These are phyloP conservation scores for Emydura subglobosa DNA, from an alignment of 2,113 vertebrate genomes.

Conservation along the genomic window DNA sequence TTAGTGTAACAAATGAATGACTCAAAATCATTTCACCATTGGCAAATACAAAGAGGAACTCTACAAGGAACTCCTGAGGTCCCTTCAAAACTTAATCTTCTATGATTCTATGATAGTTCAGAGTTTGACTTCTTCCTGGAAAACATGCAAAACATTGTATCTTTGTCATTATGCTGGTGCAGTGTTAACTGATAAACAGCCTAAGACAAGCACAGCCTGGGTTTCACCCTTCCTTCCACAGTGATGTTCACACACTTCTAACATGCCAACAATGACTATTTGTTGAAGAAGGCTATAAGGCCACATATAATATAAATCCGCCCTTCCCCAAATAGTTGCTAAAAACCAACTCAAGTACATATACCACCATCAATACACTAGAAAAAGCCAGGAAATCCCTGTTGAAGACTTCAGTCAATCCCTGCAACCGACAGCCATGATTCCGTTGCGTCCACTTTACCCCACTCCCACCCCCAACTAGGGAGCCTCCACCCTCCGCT, in stretches of 20 bases:
- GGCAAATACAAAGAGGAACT: background rate
- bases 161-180: background rate
- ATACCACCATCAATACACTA: background rate
- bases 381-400: background rate
- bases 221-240: background rate
- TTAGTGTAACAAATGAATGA: background rate
- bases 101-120: too few relatives aligned
- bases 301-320: background rate
- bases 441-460: fast-evolving
- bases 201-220: fast-evolving
- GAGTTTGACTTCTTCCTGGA: background rate
- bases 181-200: background rate
- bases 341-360: background rate
- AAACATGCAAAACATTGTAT: background rate
- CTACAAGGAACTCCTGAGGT: background rate
- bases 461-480: background rate
- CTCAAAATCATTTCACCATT: background rate
- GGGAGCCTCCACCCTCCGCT: background rate
- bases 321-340: background rate
- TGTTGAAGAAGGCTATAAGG: background rate
- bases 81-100: too few relatives aligned
- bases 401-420: background rate
- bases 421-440: background rate
- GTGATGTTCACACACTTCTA: background rate
- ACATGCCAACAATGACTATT: fast-evolving